These are phyloP conservation scores for Columba livia DNA, from an alignment of 2,113 vertebrate species.

Conservation along the genomic window DNA sequence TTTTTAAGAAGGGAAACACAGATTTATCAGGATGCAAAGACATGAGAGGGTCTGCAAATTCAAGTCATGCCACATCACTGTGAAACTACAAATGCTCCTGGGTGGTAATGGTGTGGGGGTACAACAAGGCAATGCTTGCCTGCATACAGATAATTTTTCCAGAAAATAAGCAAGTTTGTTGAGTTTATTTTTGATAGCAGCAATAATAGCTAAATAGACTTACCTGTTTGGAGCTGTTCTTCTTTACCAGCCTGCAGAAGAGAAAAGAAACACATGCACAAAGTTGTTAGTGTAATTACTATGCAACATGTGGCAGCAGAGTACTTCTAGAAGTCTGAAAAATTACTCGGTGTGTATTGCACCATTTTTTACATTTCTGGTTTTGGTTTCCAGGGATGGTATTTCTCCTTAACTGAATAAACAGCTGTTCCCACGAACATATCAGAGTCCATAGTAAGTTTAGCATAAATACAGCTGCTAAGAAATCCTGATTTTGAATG, in stretches of 20 bases:
- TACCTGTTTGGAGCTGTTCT: slow-evolving; percentile 72
- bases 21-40: background rate
- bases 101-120: background rate
- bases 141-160: background rate
- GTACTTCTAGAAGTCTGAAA: background rate
- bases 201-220: background rate
- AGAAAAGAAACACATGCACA: slow-evolving; percentile 50
- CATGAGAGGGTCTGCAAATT: background rate
- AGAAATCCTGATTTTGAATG: background rate
- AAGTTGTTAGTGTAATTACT: slow-evolving; percentile 45
- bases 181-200: background rate
- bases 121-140: background rate
- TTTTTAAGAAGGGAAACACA: background rate
- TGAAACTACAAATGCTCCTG: background rate
- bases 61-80: background rate
- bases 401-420: background rate
- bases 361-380: background rate
- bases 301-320: background rate
- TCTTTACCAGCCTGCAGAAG: slow-evolving; percentile 71
- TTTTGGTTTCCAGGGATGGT: background rate
- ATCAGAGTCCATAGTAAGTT: background rate
- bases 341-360: background rate
- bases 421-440: background rate
- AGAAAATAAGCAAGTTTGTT: background rate
- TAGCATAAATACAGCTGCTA: background rate